Conservation (phyloP, 2,888 invertebrate genomes). For the Suillia variegata region DNA sequence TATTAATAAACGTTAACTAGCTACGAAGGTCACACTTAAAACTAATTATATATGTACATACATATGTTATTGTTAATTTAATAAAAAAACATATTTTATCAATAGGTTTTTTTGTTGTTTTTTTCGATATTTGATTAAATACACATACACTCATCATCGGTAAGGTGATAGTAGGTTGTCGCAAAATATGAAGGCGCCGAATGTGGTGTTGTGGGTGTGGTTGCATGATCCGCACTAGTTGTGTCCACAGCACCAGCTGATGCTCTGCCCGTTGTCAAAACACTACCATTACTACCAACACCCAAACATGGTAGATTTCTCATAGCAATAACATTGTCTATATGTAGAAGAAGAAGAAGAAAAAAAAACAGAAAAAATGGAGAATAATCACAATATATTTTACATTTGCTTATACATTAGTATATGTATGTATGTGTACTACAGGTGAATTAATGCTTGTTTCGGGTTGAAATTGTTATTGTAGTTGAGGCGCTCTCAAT, state of each 20-base stretch:
- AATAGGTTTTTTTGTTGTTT: too few relatives aligned
- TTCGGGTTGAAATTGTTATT: too few relatives aligned
- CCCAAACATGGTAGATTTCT: slow-evolving; percentile 58
- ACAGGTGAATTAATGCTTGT: too few relatives aligned
- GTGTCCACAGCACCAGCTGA: slow-evolving; percentile 44
- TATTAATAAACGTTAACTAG: too few relatives aligned
- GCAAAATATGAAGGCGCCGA: slow-evolving; percentile 58
- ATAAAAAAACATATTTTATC: too few relatives aligned
- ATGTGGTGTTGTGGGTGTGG: slow-evolving; percentile 43
- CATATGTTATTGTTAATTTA: too few relatives aligned
- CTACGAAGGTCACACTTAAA: too few relatives aligned
- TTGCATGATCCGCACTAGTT: slow-evolving; percentile 45
- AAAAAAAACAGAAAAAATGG: slow-evolving; percentile 50
- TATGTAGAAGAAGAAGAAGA: too few relatives aligned
- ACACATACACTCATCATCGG: slow-evolving; percentile 62
- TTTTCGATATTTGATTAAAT: too few relatives aligned
- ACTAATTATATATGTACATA: too few relatives aligned
- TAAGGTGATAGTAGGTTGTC: slow-evolving; percentile 59
- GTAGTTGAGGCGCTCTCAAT: too few relatives aligned
- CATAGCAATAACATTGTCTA: slow-evolving; percentile 60
- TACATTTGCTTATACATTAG: neutral
- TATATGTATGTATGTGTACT: neutral
- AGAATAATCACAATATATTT: slow-evolving; percentile 28
- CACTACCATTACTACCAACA: slow-evolving; percentile 35
- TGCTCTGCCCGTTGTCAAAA: slow-evolving; percentile 30